Percentiles rank a stretch among this genome's conserved stretches.
Evolutionary conservation across 1,140 invertebrate genomes (phyloP).

Genomic region (Xylocopa sonorina): DNA sequence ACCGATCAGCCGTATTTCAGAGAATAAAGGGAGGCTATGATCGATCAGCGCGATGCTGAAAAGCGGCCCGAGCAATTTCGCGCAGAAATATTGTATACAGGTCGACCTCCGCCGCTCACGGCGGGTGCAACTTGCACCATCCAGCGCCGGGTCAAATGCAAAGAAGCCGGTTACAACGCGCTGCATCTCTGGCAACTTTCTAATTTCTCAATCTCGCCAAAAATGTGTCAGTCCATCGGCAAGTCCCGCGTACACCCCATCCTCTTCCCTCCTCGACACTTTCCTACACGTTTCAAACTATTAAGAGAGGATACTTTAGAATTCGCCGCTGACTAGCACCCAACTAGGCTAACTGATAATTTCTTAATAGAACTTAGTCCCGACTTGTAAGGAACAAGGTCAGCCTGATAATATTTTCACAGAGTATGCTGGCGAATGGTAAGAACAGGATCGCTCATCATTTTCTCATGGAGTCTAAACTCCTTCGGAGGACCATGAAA

Average conservation of each 20-base stretch:
- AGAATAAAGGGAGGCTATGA: slow-evolving; percentile 56
- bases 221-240: neutral
- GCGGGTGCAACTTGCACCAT: slow-evolving; percentile 32
- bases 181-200: slow-evolving; percentile 29
- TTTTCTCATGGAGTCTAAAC: too few species aligned
- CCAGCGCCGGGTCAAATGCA: slow-evolving; percentile 56
- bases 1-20: slow-evolving; percentile 31
- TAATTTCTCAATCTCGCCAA: slow-evolving; percentile 35
- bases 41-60: slow-evolving; percentile 66
- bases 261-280: neutral
- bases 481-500: too few species aligned
- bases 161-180: slow-evolving; percentile 32
- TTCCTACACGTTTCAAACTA: neutral
- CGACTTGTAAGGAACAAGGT: too few species aligned
- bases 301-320: too few species aligned
- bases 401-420: too few species aligned
- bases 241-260: neutral
- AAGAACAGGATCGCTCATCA: too few species aligned
- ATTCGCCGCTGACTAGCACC: too few species aligned
- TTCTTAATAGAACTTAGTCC: too few species aligned
- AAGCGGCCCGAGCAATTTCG: slow-evolving; percentile 62
- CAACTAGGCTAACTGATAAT: too few species aligned
- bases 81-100: slow-evolving; percentile 43
- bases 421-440: too few species aligned
- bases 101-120: slow-evolving; percentile 36